Evolutionary conservation across 2,888 invertebrate species (phyloP).

Genomic region (Tenthredo notha): DNA sequence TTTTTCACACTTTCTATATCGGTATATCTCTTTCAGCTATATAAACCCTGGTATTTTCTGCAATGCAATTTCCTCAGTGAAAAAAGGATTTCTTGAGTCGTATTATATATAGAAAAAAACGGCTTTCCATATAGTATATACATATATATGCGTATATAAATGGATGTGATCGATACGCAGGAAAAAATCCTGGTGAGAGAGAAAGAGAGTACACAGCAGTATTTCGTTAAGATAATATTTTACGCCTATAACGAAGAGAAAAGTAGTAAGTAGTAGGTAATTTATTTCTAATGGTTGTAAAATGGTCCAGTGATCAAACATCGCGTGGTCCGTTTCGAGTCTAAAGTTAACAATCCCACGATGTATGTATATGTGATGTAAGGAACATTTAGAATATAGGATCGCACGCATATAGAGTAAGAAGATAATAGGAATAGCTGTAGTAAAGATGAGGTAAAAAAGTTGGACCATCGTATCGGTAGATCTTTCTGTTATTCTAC

Average conservation of each 20-base stretch:
- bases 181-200: neutral
- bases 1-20: slow-evolving; percentile 73
- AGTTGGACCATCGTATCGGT: slow-evolving; percentile 3
- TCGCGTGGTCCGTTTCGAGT: slow-evolving; percentile 47
- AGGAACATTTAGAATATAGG: neutral
- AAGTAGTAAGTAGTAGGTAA: slow-evolving; percentile 25
- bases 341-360: slow-evolving; percentile 58
- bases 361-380: neutral
- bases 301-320: slow-evolving; percentile 50
- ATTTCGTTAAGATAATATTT: slow-evolving; percentile 40
- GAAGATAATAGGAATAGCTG: neutral
- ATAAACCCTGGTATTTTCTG: neutral
- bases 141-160: no score
- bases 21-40: slow-evolving; percentile 34
- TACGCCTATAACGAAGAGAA: neutral
- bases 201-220: neutral
- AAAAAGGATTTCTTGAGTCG: neutral
- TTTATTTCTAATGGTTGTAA: slow-evolving; percentile 57
- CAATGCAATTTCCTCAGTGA: slow-evolving; percentile 19
- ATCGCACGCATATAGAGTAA: neutral
- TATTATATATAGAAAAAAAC: neutral
- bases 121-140: neutral
- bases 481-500: slow-evolving; percentile 68
- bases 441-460: neutral
- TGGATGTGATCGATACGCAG: neutral